These are phyloP conservation scores for Daphoenositta chrysoptera DNA, from an alignment of 2,113 vertebrate species.

Conservation along the genomic window DNA sequence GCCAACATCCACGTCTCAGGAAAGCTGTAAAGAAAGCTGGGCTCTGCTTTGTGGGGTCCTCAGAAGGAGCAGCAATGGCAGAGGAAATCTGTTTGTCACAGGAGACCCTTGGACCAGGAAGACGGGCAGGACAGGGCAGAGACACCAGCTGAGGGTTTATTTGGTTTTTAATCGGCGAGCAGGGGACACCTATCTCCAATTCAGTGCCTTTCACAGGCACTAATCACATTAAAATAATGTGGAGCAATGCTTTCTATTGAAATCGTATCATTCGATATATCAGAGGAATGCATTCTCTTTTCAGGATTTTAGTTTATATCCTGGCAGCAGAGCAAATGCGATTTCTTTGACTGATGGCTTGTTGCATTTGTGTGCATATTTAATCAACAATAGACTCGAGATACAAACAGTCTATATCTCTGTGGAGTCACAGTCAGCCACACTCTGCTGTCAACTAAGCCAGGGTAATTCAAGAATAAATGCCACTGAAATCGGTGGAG, in stretches of 20 bases:
- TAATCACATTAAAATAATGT: conserved; percentile 36
- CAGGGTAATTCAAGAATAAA: neutral
- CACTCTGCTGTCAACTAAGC: neutral
- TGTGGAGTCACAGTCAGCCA: neutral
- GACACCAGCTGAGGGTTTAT: neutral
- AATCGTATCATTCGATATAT: conserved; percentile 26
- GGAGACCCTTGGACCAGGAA: neutral
- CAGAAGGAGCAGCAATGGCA: neutral
- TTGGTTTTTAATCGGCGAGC: neutral
- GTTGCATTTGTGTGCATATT: conserved; percentile 55
- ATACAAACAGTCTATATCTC: conserved; percentile 11
- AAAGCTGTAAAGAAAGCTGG: neutral
- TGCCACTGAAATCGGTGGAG: neutral
- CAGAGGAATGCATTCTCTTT: conserved; percentile 38
- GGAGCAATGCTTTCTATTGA: neutral
- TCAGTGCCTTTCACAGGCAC: neutral
- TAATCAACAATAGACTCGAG: conserved; percentile 57
- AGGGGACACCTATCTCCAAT: neutral
- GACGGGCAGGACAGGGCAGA: neutral
- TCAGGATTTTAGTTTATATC: conserved; percentile 59
- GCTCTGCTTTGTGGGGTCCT: neutral
- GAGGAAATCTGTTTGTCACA: neutral
- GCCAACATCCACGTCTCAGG: neutral
- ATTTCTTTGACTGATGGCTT: conserved; percentile 64
- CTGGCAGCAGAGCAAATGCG: conserved; percentile 49